Evolutionary conservation across 2,113 vertebrate species (phyloP), one percentile per base, ranked within the genome.

Genomic region (Panthera uncia): DNA sequence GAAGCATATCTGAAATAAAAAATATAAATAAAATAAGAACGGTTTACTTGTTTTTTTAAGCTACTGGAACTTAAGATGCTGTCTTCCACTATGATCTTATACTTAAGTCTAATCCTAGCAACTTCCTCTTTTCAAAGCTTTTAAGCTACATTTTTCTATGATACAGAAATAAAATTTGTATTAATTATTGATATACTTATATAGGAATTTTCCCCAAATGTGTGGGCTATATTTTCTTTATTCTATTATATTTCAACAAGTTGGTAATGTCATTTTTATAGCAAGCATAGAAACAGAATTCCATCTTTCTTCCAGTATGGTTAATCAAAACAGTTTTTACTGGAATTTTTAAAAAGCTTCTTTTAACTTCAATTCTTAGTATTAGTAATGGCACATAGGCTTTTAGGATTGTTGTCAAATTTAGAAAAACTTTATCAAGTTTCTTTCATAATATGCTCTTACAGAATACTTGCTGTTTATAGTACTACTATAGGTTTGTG

Each of bases 251-350:
- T 87, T 87, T 94, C 69, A 97, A 29, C 5, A 38, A 91, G 6
- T 85, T 88, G 61, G 41, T 41, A 86, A 68, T 74, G 83, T 50
- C 83, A 85, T 85, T 97, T 97, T 94, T 81, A 38, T 87, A 76
- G 7, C 16, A 92, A 93, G 10, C 57, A 79, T 48, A 71, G 36
- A 74, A 71, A n/a, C 69, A 63, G 69, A 68, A 86, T 65, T 65
- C 8, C 82, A 6, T 81, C 38, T 95, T 65, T 88, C 21, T 23
- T 66, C 15, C 1, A 19, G 12, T 85, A 80, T 74, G 55, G 25
- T 78, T 82, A 61, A 73, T 96, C 45, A 87, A 48, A 96, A 82
- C 14, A 79, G 50, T 68, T 92, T 69, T 87, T 89, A 41, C 57
- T 89, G 13, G 50, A 86, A 65, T 80, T 76, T 97, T 76, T 76